A percentile compares a stretch with the other conserved stretches of the same genome.
These are phyloP conservation scores for Phyto melanocephala DNA, from an alignment of 2,888 invertebrate species.

Conservation along the genomic window DNA sequence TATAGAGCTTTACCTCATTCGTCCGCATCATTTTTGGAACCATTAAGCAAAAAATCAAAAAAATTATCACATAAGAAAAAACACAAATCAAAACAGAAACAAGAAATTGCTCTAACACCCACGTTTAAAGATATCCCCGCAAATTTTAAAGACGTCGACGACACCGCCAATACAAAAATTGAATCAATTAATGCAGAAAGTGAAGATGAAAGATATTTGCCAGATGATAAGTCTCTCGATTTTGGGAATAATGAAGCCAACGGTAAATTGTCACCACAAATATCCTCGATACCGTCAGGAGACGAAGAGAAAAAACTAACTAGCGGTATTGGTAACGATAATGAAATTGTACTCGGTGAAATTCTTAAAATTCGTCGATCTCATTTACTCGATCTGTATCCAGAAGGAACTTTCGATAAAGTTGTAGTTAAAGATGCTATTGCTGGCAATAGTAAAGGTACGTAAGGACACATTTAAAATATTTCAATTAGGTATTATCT, in stretches of 20 bases:
- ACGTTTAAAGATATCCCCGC: not conserved
- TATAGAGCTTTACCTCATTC: conserved; percentile 85
- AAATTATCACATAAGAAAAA: conserved; percentile 65
- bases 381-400: conserved; percentile 81
- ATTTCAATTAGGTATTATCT: too few species aligned
- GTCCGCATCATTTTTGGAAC: conserved; percentile 67
- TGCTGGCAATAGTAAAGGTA: conserved; percentile 68
- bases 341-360: conserved; percentile 40
- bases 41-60: conserved; percentile 60
- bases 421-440: conserved; percentile 25
- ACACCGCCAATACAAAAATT: not conserved
- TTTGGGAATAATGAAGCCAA: not conserved
- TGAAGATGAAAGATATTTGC: conserved; percentile 35
- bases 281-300: not conserved
- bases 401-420: conserved; percentile 71
- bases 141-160: not conserved
- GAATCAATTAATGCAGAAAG: conserved; percentile 57
- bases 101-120: not conserved
- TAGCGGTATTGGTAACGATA: not conserved
- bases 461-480: not conserved
- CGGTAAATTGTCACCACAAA: not conserved
- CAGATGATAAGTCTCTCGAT: not conserved
- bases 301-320: not conserved
- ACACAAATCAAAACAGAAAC: conserved; percentile 46
- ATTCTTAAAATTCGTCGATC: conserved; percentile 77